A percentile compares a stretch with the other conserved stretches of the same genome.
Evolutionary conservation across 2,113 vertebrate genomes (phyloP).

Genomic region (Nycticorax nycticorax): DNA sequence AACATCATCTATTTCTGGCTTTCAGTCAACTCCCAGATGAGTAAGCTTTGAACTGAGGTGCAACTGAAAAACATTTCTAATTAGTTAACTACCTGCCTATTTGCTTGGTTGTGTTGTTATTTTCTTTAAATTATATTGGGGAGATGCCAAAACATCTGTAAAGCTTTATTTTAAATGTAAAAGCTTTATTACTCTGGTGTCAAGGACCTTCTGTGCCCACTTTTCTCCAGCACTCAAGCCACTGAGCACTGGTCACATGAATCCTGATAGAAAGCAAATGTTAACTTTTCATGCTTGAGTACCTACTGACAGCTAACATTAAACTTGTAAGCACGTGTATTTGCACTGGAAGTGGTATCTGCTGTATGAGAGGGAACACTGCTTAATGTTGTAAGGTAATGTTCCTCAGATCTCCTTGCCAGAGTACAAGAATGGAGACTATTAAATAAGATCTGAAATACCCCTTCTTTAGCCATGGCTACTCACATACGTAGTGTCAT

Average conservation of each 20-base stretch:
- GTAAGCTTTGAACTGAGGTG: neutral
- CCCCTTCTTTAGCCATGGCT: neutral
- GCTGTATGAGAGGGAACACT: neutral
- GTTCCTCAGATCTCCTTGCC: constrained; percentile 29
- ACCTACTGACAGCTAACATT: constrained; percentile 64
- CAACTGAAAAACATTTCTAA: neutral
- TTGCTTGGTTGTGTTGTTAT: constrained; percentile 31
- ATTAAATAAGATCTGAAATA: neutral
- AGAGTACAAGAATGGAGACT: neutral
- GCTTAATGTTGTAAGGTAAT: constrained; percentile 31
- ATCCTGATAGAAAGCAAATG: constrained; percentile 66
- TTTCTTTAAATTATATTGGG: neutral
- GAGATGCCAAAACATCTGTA: constrained; percentile 48
- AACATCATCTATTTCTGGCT: neutral
- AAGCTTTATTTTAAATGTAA: constrained; percentile 42
- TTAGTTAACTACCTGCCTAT: constrained; percentile 24
- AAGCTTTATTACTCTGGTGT: constrained; percentile 38
- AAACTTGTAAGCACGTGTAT: constrained; percentile 44
- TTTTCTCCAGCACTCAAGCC: constrained; percentile 46
- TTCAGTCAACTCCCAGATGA: neutral
- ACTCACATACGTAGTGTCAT: neutral
- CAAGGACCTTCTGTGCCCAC: constrained; percentile 13
- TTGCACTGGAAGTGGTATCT: constrained; percentile 54
- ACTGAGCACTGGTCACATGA: constrained; percentile 33
- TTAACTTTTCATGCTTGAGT: constrained; percentile 64